These are phyloP conservation scores for Strix uralensis DNA, from an alignment of 2,113 vertebrate species.

Conservation along the genomic window DNA sequence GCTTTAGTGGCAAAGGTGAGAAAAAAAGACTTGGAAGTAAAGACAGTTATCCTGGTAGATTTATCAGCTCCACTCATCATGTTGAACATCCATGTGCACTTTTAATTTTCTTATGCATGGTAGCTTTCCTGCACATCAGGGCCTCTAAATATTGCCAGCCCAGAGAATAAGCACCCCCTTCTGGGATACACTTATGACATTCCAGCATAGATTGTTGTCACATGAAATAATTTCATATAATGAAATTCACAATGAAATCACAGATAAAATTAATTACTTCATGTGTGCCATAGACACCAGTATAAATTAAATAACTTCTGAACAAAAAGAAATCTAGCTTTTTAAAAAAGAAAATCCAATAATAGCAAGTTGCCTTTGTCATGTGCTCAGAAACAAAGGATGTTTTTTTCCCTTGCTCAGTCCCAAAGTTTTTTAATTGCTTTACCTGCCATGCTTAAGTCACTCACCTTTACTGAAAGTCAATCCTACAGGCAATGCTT, in stretches of 20 bases:
- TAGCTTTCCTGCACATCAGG: background rate
- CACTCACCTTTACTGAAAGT: background rate
- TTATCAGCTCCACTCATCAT: background rate
- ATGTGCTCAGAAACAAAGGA: background rate
- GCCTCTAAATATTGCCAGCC: background rate
- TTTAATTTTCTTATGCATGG: background rate
- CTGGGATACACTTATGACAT: conserved; percentile 11
- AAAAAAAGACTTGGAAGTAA: background rate
- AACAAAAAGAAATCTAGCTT: background rate
- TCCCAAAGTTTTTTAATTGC: background rate
- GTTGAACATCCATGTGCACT: background rate
- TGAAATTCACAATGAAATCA: conserved; percentile 37
- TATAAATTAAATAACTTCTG: background rate
- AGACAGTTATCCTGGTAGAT: background rate
- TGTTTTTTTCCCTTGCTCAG: background rate
- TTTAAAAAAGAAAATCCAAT: background rate
- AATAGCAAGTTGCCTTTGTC: background rate
- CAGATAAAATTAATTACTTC: conserved; percentile 23
- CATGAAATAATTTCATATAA: conserved; percentile 22
- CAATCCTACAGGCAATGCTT: background rate
- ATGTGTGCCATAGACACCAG: background rate
- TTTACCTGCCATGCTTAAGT: background rate
- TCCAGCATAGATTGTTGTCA: conserved; percentile 32
- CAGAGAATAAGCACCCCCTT: background rate
- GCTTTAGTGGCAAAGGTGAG: background rate